Conservation (phyloP, 2,888 invertebrate genomes). For the Conistra vaccinii region DNA sequence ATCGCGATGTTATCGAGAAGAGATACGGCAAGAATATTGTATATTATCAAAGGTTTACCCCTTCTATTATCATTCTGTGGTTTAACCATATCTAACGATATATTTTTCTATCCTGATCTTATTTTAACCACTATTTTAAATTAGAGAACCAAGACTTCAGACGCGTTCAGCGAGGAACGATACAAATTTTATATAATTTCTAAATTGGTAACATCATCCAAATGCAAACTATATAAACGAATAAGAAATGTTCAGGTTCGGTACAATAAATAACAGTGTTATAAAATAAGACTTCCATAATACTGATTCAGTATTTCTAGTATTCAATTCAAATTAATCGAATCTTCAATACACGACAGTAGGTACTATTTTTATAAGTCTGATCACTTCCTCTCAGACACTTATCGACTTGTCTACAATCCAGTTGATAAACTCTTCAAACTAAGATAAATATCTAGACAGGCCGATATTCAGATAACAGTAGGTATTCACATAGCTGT, state of each 20-base stretch:
- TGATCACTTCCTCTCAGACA: conserved; percentile 1
- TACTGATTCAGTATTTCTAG: no score
- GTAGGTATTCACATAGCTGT: conserved; percentile 19
- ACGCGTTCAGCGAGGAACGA: background rate
- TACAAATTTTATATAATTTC: background rate
- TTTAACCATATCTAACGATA: background rate
- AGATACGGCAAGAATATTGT: background rate
- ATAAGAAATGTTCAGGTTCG: background rate
- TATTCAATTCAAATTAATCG: background rate
- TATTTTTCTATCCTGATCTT: background rate
- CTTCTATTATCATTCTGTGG: background rate
- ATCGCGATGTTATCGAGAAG: background rate
- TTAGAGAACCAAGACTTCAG: background rate
- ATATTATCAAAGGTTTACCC: background rate
- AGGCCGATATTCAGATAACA: conserved; percentile 33
- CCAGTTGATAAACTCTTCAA: conserved; percentile 31
- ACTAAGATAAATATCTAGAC: conserved; percentile 34
- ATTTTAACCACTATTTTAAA: background rate
- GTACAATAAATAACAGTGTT: background rate
- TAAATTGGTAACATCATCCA: background rate
- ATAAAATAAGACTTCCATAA: background rate
- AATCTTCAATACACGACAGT: background rate
- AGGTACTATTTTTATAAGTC: background rate
- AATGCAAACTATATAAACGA: background rate
- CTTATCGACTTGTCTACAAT: conserved; percentile 12